These are phyloP conservation scores for Drosophila lacertosa DNA, from an alignment of 1,140 invertebrate species.

Conservation along the genomic window DNA sequence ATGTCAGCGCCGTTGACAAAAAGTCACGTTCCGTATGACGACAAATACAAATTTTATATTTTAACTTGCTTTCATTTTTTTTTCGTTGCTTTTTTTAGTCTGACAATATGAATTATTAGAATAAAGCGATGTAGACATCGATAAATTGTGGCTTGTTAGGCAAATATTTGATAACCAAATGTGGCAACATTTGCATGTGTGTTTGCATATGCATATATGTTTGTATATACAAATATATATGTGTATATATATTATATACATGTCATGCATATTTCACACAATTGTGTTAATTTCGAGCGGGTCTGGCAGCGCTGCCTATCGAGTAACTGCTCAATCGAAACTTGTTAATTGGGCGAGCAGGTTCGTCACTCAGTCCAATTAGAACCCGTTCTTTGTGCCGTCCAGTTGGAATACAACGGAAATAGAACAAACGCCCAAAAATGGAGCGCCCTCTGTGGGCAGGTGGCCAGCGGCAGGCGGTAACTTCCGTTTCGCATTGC, in stretches of 20 bases:
- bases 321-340: constrained; percentile 63
- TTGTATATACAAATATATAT: constrained; percentile 2
- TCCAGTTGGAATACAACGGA: constrained; percentile 47
- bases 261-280: constrained; percentile 35
- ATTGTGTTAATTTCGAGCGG: constrained; percentile 49
- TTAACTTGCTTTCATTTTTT: constrained; percentile 1
- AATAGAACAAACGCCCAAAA: constrained; percentile 48
- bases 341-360: constrained; percentile 72
- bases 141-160: constrained; percentile 40
- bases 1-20: constrained; percentile 18
- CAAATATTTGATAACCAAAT: constrained; percentile 47
- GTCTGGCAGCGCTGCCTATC: constrained; percentile 30
- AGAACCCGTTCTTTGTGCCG: constrained; percentile 39
- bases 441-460: constrained; percentile 36
- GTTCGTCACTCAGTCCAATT: constrained; percentile 53
- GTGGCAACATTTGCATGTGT: constrained; percentile 32
- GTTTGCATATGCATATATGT: not conserved
- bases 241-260: constrained; percentile 8
- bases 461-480: constrained; percentile 26
- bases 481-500: constrained; percentile 29
- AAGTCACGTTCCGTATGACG: constrained; percentile 51
- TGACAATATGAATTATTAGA: constrained; percentile 32
- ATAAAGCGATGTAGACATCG: constrained; percentile 39
- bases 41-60: constrained; percentile 28
- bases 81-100: constrained; percentile 9